Percentiles rank a stretch among this genome's conserved stretches.
These are phyloP conservation scores for Lissocephala sabroskyi DNA, from an alignment of 2,888 invertebrate genomes.

Conservation along the genomic window DNA sequence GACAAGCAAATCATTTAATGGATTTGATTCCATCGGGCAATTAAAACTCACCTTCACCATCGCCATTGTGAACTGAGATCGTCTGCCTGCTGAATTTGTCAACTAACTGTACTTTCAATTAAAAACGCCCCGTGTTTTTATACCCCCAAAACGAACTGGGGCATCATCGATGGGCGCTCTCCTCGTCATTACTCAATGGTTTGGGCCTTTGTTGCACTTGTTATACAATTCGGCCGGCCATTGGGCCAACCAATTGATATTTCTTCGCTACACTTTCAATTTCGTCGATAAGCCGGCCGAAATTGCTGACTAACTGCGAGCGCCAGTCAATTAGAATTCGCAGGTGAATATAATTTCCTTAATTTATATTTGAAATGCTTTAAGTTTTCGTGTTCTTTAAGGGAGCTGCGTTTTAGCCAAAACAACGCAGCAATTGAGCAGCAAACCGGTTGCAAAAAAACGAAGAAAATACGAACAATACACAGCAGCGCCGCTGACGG, in stretches of 20 bases:
- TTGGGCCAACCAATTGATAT: constrained; percentile 8
- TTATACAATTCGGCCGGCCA: constrained; percentile 52
- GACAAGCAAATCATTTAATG: no score
- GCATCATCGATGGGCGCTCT: background rate
- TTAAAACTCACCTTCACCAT: constrained; percentile 27
- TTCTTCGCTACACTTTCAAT: constrained; percentile 41
- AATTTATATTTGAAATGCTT: no score
- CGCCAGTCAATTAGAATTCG: no score
- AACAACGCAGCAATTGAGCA: no score
- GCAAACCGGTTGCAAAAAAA: no score
- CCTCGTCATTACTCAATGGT: constrained; percentile 1
- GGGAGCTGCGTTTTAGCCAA: no score
- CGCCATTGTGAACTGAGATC: constrained; percentile 17
- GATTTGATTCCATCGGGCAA: no score
- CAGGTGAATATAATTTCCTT: no score
- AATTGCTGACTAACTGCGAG: constrained; percentile 1
- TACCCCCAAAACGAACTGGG: constrained; percentile 15
- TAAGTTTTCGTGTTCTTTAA: no score
- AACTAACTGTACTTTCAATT: constrained; percentile 41
- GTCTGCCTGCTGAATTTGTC: constrained; percentile 39
- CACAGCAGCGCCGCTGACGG: no score
- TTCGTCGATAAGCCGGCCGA: constrained; percentile 6
- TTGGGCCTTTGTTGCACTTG: constrained; percentile 9
- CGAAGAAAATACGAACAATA: no score
- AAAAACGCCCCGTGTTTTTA: constrained; percentile 32